Evolutionary conservation across 2,113 vertebrate genomes (phyloP).

Genomic region (Corythornis madagascariensis): DNA sequence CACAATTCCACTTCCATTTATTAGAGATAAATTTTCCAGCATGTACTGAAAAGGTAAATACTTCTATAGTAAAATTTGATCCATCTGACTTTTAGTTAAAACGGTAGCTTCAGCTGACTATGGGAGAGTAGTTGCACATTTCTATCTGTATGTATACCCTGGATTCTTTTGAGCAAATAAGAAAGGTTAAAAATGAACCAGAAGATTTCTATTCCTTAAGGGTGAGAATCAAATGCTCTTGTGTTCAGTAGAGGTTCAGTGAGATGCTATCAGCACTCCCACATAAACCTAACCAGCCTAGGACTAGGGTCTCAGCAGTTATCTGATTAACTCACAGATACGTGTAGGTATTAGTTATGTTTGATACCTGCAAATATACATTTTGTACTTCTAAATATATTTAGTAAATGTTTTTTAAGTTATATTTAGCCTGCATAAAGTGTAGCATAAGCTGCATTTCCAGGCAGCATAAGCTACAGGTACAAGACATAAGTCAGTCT

Average conservation of each 20-base stretch:
- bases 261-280: neutral
- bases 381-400: neutral
- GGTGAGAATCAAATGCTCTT: neutral
- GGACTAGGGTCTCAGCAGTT: neutral
- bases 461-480: neutral
- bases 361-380: neutral
- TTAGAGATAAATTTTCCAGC: slow-evolving; percentile 34
- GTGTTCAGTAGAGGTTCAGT: neutral
- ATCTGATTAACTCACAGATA: neutral
- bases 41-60: slow-evolving; percentile 30
- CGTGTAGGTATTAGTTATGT: neutral
- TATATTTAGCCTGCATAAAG: neutral
- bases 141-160: fast-evolving
- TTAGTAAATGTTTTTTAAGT: neutral
- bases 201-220: too few species aligned
- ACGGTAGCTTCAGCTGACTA: neutral
- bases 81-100: slow-evolving; percentile 24
- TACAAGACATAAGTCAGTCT: neutral
- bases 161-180: neutral
- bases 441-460: neutral
- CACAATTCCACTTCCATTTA: slow-evolving; percentile 49
- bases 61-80: slow-evolving; percentile 22
- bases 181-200: neutral
- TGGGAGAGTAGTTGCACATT: neutral
- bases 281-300: neutral